phyloP scores from a whole-genome alignment of 2,797 vertebrate species.

The Syngnathus rostellatus region DNA sequence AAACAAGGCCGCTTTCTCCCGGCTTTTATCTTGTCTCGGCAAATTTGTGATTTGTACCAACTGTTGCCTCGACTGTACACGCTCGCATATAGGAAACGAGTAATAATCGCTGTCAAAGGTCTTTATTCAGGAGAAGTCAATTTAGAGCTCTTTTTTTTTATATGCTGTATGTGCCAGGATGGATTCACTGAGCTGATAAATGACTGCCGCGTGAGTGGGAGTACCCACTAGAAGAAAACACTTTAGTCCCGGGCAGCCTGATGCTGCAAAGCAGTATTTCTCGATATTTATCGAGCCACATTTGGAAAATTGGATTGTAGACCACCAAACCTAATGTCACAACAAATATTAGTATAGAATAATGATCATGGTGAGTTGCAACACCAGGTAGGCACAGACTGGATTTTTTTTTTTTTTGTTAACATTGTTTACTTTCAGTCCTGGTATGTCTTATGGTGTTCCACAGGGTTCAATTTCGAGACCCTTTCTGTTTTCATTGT shows the following conservation, averaged over 20 bases:
- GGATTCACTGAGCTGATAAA: neutral
- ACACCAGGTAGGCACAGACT: no score
- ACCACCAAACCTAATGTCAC: no score
- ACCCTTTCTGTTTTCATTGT: no score
- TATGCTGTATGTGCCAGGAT: neutral
- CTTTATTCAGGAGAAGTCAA: neutral
- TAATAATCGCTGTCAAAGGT: neutral
- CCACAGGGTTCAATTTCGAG: no score
- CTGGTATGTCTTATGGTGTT: no score
- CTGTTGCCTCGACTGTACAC: slow-evolving; percentile 29
- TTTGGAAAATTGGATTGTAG: neutral
- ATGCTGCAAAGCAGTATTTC: neutral
- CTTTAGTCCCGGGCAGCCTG: neutral
- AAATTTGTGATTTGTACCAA: slow-evolving; percentile 49
- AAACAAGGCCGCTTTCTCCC: slow-evolving; percentile 32
- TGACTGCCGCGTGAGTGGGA: neutral
- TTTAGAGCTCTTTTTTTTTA: neutral
- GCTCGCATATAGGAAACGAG: slow-evolving; percentile 26
- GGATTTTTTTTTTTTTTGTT: no score
- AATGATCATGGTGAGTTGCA: no score
- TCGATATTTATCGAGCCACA: neutral
- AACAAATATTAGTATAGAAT: no score
- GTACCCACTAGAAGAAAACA: neutral
- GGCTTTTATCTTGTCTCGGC: slow-evolving; percentile 43
- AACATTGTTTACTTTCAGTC: no score